Conservation (phyloP, 1,140 invertebrate species). For the Pectinophora gossypiella region DNA sequence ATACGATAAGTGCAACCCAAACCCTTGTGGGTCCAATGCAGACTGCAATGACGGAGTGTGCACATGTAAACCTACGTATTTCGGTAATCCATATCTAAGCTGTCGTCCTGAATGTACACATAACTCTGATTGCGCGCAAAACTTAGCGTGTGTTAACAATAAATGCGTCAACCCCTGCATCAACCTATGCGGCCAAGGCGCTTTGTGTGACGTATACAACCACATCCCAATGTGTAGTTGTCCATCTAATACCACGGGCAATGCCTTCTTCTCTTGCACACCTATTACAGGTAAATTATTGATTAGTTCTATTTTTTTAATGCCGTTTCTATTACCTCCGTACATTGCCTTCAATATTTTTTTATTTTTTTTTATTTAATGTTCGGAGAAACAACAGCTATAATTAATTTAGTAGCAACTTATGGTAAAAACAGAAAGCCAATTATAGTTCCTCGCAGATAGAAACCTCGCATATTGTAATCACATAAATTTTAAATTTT, state of each 20-base stretch:
- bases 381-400: too few species aligned
- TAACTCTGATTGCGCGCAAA: conserved; percentile 86
- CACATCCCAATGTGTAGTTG: conserved; percentile 82
- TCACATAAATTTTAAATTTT: conserved; percentile 20
- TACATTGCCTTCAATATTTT: too few species aligned
- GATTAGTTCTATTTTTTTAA: too few species aligned
- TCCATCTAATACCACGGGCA: conserved; percentile 76
- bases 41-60: conserved; percentile 82
- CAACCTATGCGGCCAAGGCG: conserved; percentile 81
- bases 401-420: too few species aligned
- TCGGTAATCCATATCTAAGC: conserved; percentile 80
- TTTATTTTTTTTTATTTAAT: too few species aligned
- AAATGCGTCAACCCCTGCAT: conserved; percentile 89
- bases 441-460: too few species aligned
- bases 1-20: conserved; percentile 81
- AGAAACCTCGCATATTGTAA: too few species aligned
- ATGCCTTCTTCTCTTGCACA: conserved; percentile 76
- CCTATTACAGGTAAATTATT: conserved; percentile 57
- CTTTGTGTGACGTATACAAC: conserved; percentile 78
- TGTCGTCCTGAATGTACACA: conserved; percentile 83
- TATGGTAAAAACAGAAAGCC: too few species aligned
- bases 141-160: conserved; percentile 87
- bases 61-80: conserved; percentile 75
- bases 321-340: too few species aligned
- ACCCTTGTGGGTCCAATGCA: conserved; percentile 86